These are phyloP conservation scores for Rhyacophila brunnea DNA, from an alignment of 1,140 invertebrate genomes.

Conservation along the genomic window DNA sequence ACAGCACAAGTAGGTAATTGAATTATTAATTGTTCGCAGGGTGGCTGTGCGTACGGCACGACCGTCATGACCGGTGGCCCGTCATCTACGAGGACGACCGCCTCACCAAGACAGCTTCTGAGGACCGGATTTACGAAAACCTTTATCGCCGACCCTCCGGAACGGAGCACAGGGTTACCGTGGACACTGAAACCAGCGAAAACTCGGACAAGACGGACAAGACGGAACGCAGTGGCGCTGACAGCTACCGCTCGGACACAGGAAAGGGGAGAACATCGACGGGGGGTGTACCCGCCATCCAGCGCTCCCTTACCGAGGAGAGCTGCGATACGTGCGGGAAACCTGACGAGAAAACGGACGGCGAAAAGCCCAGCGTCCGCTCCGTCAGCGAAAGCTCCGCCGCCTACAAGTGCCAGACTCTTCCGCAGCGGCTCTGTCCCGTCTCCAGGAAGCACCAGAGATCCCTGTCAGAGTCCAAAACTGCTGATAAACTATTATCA, in stretches of 20 bases:
- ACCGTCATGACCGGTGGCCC: conserved; percentile 81
- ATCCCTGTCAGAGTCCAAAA: conserved; percentile 65
- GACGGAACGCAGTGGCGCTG: conserved; percentile 42
- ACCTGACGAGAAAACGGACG: neutral
- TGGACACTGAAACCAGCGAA: conserved; percentile 48
- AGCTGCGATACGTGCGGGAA: conserved; percentile 12
- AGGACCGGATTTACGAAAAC: conserved; percentile 36
- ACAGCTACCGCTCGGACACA: conserved; percentile 46
- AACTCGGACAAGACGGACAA: conserved; percentile 51
- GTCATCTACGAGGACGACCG: conserved; percentile 69
- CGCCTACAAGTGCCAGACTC: conserved; percentile 53
- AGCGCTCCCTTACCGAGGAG: conserved; percentile 32
- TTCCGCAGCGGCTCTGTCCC: conserved; percentile 52
- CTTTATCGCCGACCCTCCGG: conserved; percentile 39
- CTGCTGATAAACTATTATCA: conserved; percentile 48
- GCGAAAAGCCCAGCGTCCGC: conserved; percentile 1
- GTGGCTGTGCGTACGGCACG: conserved; percentile 82
- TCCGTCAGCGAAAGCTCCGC: conserved; percentile 23
- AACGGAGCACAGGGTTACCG: conserved; percentile 41
- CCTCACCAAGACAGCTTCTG: conserved; percentile 40
- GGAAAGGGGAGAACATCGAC: conserved; percentile 27
- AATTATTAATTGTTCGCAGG: no score
- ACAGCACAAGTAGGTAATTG: no score
- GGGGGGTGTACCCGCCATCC: conserved; percentile 16
- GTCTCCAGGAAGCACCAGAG: conserved; percentile 53